Evolutionary conservation across 2,113 vertebrate genomes (phyloP), one percentile per base, ranked within the genome.

Genomic region (Hiodon alosoides): DNA sequence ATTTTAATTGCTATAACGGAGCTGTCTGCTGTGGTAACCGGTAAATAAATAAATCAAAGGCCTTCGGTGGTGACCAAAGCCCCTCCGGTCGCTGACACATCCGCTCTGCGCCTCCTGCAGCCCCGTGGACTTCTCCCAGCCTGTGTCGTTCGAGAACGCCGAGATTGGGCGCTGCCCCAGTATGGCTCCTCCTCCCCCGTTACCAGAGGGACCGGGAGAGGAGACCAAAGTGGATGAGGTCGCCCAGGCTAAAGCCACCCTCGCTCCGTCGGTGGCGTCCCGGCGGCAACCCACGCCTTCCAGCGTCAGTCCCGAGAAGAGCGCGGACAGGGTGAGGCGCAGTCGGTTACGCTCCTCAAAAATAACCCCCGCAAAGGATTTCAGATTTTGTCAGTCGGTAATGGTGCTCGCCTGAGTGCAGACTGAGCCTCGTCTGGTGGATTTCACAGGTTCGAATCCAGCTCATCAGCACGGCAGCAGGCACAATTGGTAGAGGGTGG

Each of bases 81-180:
- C 4, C 55, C 64, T 46, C 6, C 31, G 4, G 10, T 10, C 13
- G 51, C 53, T 69, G 47, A 69, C 52, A 65, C 55, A 50, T 67
- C 74, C 82, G 54, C 67, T 51, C 54, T 16, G 31, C 31, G 31
- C 7, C 79, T 84, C 67, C 80, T 85, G 79, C 87, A 99, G 97
- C 7, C 94, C 95, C 10, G 88, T 96, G 85, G 97, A 99, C 83
- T 99, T 99, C 74, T 94, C 95, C 62, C 92, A 88, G 70, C 89
- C 94, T 0, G 80, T 96, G 7, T 93, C 95, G 76, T 99, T 99
- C 83, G 93, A 95, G 89, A 96, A 98, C 66, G 97, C 97, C 3
- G 95, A 99, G 78, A 99, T 99, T 46, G 97, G 97, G 7, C 91
- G 64, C 53, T 98, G 97, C 79, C 88, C 90, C 50, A 88, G 85